phyloP scores from a whole-genome alignment of 2,797 vertebrate genomes.

The Oryzias sinensis region DNA sequence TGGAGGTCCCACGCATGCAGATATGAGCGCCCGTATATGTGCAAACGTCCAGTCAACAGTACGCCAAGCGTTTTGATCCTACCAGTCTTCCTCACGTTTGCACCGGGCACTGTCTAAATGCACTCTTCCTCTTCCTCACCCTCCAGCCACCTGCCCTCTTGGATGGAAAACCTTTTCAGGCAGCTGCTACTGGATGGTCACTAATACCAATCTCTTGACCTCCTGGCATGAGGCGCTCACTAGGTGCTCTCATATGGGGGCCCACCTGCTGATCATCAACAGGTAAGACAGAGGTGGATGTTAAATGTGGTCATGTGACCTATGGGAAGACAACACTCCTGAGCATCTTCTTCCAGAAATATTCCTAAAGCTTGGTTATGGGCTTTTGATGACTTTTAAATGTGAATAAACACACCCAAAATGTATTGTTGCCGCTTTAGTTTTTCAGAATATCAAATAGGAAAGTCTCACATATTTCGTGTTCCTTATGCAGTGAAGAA shows the following conservation, averaged over 20 bases:
- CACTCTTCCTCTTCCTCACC: not conserved
- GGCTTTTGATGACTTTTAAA: not conserved
- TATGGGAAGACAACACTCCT: too few species aligned
- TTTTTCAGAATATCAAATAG: not conserved
- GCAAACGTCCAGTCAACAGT: conserved; percentile 79
- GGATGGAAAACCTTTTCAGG: conserved; percentile 78
- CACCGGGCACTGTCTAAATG: not conserved
- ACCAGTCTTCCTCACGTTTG: not conserved
- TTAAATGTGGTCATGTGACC: not conserved
- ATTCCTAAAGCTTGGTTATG: too few species aligned
- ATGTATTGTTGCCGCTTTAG: too few species aligned
- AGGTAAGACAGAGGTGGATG: conserved; percentile 51
- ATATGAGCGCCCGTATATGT: conserved; percentile 79
- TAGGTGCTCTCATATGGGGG: conserved; percentile 55
- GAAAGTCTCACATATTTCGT: not conserved
- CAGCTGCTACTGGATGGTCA: conserved; percentile 80
- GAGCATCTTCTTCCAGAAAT: too few species aligned
- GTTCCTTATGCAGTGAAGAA: conserved; percentile 59
- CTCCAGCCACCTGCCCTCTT: conserved; percentile 74
- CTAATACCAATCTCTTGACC: conserved; percentile 73
- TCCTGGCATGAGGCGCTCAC: conserved; percentile 75
- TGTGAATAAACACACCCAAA: not conserved
- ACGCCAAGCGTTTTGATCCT: conserved; percentile 14
- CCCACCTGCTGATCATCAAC: conserved; percentile 74
- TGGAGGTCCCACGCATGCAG: conserved; percentile 75